Evolutionary conservation across 2,888 invertebrate genomes (phyloP), one percentile per base, ranked within the genome.

Genomic region (Cremastinae sp.): DNA sequence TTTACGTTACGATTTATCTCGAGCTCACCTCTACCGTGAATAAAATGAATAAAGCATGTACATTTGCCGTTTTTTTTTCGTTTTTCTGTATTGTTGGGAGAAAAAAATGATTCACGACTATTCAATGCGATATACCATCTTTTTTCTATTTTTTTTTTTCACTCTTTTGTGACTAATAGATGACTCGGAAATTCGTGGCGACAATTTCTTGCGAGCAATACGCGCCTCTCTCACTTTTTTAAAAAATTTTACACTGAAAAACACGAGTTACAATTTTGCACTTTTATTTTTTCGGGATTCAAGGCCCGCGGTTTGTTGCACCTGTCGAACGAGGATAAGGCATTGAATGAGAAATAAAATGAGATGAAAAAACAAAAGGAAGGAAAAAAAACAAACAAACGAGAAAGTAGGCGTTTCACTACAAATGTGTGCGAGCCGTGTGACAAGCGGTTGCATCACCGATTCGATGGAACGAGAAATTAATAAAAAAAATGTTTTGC

Each of bases 321-420:
- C 58, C 74, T 58, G 62, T 2, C 5, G 62, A 74, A 74, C 43
- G 69, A 69, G 74, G 58, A 14, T 56, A 61, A 68, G 35, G 56
- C 53, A 45, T 43, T 37, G 53, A 8, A 14, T 18, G 43, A 53
- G 58, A 58, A 18, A 51, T 3, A 28, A 28, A 49, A 49, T 49
- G 28, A n/a, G 28, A 28, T 28, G 5, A n/a, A 28, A 28, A 28
- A 28, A 28, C 28, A 3, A 5, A 5, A 39, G 37, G 22, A 58
- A 28, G 16, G 28, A 64, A 22, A 10, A n/a, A 10, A 9, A 12
- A 41, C n/a, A 41, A 35, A 55, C 35, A 41, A 47, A 45, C 66
- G 55, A 47, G 66, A 56, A 56, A 35, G 37, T 47, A 47, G 37
- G 20, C 35, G 35, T 62, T 47, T 20, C 41, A 16, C 28, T 20